Base-by-base conservation (phyloP, 2,797 vertebrate genomes). In the Tamandua tetradactyla region DNA sequence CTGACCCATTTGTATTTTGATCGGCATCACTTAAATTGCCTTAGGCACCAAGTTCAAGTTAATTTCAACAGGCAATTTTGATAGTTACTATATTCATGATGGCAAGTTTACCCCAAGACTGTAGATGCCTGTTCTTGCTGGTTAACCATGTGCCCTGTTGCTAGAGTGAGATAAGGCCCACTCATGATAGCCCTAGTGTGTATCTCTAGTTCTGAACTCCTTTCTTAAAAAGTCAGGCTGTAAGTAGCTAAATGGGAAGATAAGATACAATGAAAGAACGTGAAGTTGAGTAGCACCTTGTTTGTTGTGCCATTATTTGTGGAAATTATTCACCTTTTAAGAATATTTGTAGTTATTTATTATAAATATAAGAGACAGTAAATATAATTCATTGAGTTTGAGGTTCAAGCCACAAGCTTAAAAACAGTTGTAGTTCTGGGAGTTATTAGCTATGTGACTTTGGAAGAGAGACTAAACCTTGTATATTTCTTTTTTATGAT, bases 1-100 rank as follows among this genome's bases (percentile, higher is more conserved):
- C 64, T 78, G 30, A 79, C 27, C 4, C 30, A 22, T 82, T 91
- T 93, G 37, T 78, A 15, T 85, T 94, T 92, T 89, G 62, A 90
- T 42, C 40, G 78, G 49, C 5, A 44, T 22, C 66, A 72, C 42
- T 61, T 86, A 78, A 17, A 13, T 89, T 92, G 35, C 55, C 1
- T 3, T 62, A 42, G 82, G 79, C 59, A 96, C n/a, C 12, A 68
- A 66, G 89, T 91, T 94, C 87, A 86, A 57, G 49, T 83, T 76
- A 61, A 59, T 88, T 72, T 88, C 40, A 13, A 40, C 40, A 59
- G 42, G 35, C 49, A 91, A 74, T 80, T 87, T 85, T 76, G 40
- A 62, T 68, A 86, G 30, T 35, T 35, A 37, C 4, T 66, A 25
- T 74, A 71, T 55, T 93, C 37, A 87, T 17, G 35, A 57, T 47